phyloP scores from a whole-genome alignment of 2,113 vertebrate genomes.

The Litocranius walleri region DNA sequence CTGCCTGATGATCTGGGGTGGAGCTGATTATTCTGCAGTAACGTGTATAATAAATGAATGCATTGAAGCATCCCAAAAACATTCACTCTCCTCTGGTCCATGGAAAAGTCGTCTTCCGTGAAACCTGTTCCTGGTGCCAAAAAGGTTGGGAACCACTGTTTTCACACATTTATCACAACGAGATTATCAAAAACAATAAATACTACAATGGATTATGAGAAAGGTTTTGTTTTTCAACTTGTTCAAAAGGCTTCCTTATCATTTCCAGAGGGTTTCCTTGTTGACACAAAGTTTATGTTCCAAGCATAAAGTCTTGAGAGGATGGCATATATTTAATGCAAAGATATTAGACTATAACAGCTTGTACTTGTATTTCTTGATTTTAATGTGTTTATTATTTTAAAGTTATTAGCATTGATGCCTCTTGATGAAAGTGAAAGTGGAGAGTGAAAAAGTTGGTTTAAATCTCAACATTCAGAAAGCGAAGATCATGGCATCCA shows the following conservation, averaged over 20 bases:
- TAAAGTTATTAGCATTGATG: not conserved
- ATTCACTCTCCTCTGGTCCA: not conserved
- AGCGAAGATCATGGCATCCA: too few relatives aligned
- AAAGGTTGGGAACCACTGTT: not conserved
- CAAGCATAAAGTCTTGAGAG: not conserved
- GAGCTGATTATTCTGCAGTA: not conserved
- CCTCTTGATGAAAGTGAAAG: too few relatives aligned
- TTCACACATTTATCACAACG: not conserved
- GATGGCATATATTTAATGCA: not conserved
- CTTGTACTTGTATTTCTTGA: not conserved
- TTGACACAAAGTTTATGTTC: not conserved
- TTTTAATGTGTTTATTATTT: not conserved
- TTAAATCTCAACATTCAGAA: too few relatives aligned
- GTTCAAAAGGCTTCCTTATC: not conserved
- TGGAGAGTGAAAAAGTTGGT: too few relatives aligned
- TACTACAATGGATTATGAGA: not conserved
- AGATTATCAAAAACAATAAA: not conserved
- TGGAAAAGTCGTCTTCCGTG: not conserved
- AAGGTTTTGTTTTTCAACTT: not conserved
- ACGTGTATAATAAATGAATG: not conserved
- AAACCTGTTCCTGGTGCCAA: not conserved
- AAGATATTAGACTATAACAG: not conserved
- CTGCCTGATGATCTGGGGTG: not conserved
- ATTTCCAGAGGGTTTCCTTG: not conserved
- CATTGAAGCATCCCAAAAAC: rapidly evolving